Percentiles rank a stretch among this genome's conserved stretches.
Evolutionary conservation across 2,113 vertebrate genomes (phyloP).

Genomic region (Aptenodytes forsteri): DNA sequence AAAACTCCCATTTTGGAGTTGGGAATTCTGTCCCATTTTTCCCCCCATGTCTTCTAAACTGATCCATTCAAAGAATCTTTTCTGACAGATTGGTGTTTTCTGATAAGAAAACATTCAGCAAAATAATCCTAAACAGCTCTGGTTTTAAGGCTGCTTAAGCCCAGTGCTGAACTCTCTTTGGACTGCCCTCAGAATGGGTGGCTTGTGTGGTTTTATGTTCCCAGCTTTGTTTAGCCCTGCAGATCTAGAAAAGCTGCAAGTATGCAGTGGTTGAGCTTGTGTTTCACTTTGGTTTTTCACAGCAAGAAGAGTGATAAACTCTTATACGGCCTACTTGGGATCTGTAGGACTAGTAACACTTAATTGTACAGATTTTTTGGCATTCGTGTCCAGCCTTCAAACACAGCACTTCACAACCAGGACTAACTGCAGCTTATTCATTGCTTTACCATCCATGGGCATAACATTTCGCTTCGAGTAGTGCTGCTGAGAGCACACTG

Average conservation of each 20-base stretch:
- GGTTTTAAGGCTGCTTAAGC: background rate
- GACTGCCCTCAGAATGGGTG: background rate
- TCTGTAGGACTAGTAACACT: background rate
- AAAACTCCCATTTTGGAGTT: background rate
- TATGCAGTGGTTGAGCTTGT: background rate
- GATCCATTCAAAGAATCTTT: background rate
- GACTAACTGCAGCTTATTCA: constrained; percentile 32
- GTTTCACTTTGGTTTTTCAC: background rate
- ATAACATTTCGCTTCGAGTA: constrained; percentile 25
- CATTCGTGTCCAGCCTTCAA: background rate
- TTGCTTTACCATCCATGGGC: constrained; percentile 80
- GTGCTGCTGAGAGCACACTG: constrained; percentile 47
- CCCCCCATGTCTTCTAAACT: background rate
- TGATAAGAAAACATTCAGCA: background rate
- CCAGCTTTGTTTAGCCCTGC: background rate
- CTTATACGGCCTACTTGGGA: background rate
- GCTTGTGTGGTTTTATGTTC: background rate
- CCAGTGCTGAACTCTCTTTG: background rate
- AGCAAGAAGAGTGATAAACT: background rate
- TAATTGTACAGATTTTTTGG: background rate
- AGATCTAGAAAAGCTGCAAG: background rate
- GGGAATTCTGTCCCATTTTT: background rate
- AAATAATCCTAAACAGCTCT: background rate
- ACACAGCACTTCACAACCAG: background rate
- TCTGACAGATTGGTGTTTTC: background rate